Evolutionary conservation across 2,888 invertebrate genomes (phyloP), one percentile per base, ranked within the genome.

Genomic region (Nomada fabriciana): DNA sequence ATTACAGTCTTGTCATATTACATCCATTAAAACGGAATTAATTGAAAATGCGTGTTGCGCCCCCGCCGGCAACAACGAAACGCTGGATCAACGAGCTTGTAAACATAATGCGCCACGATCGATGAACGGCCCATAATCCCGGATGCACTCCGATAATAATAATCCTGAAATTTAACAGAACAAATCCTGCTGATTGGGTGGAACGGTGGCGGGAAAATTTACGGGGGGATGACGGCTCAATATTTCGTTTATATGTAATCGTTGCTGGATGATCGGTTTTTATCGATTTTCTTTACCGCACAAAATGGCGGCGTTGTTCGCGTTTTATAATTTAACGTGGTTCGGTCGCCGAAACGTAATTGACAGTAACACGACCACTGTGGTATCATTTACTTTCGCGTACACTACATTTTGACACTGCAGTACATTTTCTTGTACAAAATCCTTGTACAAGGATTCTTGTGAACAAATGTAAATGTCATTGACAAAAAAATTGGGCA

Each of bases 111-210:
- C 67, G 75, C 36, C 55, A 55, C 80, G 82, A 86, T 86, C 82
- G 78, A 86, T 79, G 76, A 79, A 65, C 82, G 84, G 76, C 70
- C 78, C 72, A 76, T 84, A 87, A 88, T 86, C 78, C 84, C 43
- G 76, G 84, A 88, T 84, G 88, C 84, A 79, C 79, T 52, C 64
- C 73, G 86, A 81, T 86, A 84, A 87, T 87, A 86, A 86, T 86
- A 88, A 88, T 87, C 87, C 82, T 9, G 61, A 84, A 82, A 84
- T 84, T 88, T 84, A 88, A 84, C 86, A 74, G 76, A 84, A 83
- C 84, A 83, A 86, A 88, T 88, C 86, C 72, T 36, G 75, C 23
- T 18, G 59, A 42, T 36, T 18, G n/a, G 25, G 18, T 25, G 15
- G 23, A 2, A n/a, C 36, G 52, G 23, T 9, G 52, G 23, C 13